phyloP scores from a whole-genome alignment of 2,797 vertebrate genomes.

The Falco concolor region DNA sequence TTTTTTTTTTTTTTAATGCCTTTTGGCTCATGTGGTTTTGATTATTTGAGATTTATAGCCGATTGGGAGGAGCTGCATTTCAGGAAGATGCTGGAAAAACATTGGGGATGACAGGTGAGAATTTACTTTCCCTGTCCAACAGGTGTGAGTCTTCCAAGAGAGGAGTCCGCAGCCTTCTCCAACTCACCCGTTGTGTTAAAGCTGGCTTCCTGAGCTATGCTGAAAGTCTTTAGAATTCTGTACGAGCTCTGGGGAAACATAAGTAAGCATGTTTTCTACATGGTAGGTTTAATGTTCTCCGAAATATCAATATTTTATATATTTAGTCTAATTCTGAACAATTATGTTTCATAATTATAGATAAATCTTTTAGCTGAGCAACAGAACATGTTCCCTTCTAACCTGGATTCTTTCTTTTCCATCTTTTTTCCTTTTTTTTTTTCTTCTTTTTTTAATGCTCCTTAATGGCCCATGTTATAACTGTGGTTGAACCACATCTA shows the following conservation, averaged over 20 bases:
- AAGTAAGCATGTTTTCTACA: background rate
- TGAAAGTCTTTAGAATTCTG: background rate
- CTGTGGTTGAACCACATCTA: slow-evolving; percentile 50
- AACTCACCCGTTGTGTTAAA: background rate
- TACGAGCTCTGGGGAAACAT: background rate
- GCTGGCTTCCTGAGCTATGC: background rate
- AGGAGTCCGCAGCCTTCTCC: background rate
- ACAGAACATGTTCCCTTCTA: slow-evolving; percentile 50
- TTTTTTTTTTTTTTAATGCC: background rate
- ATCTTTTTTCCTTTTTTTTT: background rate
- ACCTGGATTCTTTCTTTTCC: slow-evolving; percentile 31
- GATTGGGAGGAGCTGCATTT: background rate
- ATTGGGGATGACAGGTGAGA: background rate
- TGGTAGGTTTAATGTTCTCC: background rate
- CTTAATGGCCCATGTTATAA: slow-evolving; percentile 55
- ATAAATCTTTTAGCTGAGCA: slow-evolving; percentile 45
- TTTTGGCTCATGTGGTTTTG: background rate
- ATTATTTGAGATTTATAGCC: background rate
- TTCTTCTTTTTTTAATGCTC: background rate
- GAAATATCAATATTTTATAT: slow-evolving; percentile 47
- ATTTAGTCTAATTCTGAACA: slow-evolving; percentile 28
- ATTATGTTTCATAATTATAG: slow-evolving; percentile 36
- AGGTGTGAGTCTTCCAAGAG: background rate
- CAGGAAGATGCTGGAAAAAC: background rate
- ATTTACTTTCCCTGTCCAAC: background rate